Evolutionary conservation across 2,888 invertebrate species (phyloP), one percentile per base, ranked within the genome.

Genomic region (Argyresthia goedartella): DNA sequence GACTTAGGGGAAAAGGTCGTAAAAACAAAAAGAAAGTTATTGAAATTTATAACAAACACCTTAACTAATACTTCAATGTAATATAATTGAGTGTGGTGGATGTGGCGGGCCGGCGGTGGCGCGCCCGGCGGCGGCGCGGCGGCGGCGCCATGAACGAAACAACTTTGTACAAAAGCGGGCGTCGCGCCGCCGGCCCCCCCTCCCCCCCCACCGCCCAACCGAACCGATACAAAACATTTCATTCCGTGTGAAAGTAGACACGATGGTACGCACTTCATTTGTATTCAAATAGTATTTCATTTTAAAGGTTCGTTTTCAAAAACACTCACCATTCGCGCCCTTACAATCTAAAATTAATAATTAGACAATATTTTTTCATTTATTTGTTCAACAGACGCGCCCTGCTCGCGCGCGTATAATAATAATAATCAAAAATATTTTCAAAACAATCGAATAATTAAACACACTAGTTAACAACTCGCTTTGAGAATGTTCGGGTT

Each of bases 361-460:
- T 85, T 85, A 85, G 81, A 84, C 84, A 85, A 85, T 85, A 84
- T 81, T 81, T 76, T 78, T 25, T 25, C 25, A 25, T 25, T 80
- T 80, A 82, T 82, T 84, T 77, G 85, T 84, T 86, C 86, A 86
- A 86, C 86, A 85, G 82, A 85, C 85, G 84, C 85, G 79, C 79
- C 74, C 74, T 68, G 62, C 71, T 76, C 82, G 77, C 82, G 81
- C 84, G 82, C 84, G 42, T 45, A 51, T 52, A 47, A 52, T 48
- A 51, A 82, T 85, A 75, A 82, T 84, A 84, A 84, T 84, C 25
- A 25, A 86, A 85, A 85, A 82, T 81, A 82, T 82, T 86, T 82
- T 85, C 79, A 86, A 85, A 86, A 85, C 86, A 85, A 86, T 86
- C 85, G 85, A 85, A 86, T 84, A 84, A 82, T 84, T 85, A 85